Conservation (phyloP, 1,140 invertebrate genomes). For the Metopolophium dirhodum region DNA sequence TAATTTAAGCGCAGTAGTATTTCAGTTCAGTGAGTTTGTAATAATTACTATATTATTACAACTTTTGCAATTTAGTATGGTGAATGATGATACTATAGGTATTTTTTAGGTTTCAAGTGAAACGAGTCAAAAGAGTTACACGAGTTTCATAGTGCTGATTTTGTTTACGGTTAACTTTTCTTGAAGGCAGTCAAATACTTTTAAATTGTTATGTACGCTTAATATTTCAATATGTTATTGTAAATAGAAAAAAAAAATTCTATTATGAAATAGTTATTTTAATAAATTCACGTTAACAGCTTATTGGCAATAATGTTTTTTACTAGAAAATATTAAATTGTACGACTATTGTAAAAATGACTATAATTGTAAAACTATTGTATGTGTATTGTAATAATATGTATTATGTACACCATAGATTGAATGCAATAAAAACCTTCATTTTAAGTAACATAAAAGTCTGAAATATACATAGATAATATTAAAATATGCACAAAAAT, state of each 20-base stretch:
- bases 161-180: not conserved
- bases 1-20: not conserved
- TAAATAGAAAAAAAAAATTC: not conserved
- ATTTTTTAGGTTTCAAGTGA: not conserved
- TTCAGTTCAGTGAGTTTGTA: not conserved
- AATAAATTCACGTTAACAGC: not conserved
- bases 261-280: not conserved
- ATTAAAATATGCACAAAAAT: too few relatives aligned
- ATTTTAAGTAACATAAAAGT: too few relatives aligned
- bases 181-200: not conserved
- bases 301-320: not conserved
- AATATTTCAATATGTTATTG: not conserved
- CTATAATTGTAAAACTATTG: not conserved
- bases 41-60: not conserved
- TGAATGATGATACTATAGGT: not conserved
- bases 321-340: not conserved
- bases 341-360: not conserved
- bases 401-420: too few relatives aligned
- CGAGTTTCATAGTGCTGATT: not conserved
- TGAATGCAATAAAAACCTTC: too few relatives aligned
- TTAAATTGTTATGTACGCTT: not conserved
- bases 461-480: too few relatives aligned
- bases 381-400: not conserved
- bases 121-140: not conserved
- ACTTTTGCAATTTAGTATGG: not conserved